Evolutionary conservation across 2,113 vertebrate species (phyloP).

Genomic region (Pterocles orientalis): DNA sequence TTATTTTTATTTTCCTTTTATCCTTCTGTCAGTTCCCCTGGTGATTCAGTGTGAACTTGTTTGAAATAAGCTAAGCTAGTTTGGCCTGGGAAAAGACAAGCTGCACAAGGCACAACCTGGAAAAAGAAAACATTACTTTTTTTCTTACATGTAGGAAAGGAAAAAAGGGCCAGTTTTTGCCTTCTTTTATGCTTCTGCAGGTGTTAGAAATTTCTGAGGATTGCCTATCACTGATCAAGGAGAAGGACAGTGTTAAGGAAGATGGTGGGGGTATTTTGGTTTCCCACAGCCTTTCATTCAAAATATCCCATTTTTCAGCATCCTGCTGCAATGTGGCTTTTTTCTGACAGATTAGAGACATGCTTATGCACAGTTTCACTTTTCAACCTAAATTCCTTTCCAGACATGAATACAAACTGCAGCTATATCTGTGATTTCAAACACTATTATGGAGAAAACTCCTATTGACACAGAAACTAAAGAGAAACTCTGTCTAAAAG

Average conservation of each 20-base stretch:
- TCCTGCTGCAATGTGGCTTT: not conserved
- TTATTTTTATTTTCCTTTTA: not conserved
- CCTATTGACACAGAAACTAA: not conserved
- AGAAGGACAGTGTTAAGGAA: not conserved
- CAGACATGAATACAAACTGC: not conserved
- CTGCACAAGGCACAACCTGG: not conserved
- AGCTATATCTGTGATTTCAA: slow-evolving; percentile 26
- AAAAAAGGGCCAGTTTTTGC: not conserved
- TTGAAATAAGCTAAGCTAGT: not conserved
- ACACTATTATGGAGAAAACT: not conserved
- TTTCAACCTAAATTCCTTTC: not conserved
- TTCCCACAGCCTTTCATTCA: not conserved
- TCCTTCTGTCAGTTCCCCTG: not conserved
- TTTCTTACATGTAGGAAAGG: not conserved
- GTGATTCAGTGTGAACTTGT: not conserved
- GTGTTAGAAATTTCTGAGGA: not conserved
- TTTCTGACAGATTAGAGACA: not conserved
- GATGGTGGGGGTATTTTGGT: not conserved
- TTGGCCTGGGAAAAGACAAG: not conserved
- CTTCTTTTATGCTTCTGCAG: not conserved
- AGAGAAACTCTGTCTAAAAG: not conserved
- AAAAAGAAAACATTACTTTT: not conserved
- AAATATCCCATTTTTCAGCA: not conserved
- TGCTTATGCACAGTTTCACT: not conserved
- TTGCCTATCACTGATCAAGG: not conserved